A percentile compares a stretch with the other conserved stretches of the same genome.
Evolutionary conservation across 2,113 vertebrate genomes (phyloP).

Genomic region (Tiliqua scincoides): DNA sequence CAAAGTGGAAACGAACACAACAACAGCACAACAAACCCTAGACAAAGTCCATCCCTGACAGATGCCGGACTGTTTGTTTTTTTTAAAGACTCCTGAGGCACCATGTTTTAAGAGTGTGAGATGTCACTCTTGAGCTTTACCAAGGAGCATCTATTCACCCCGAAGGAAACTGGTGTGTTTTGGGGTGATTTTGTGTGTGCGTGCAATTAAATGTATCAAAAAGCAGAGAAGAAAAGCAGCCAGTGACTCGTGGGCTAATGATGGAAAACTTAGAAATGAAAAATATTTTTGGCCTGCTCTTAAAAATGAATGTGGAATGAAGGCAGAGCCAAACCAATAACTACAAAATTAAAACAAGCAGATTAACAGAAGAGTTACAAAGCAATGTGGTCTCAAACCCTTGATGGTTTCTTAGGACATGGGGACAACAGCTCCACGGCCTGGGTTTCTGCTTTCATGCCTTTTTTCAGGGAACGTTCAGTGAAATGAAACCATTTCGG

Average conservation of each 20-base stretch:
- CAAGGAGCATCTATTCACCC: neutral
- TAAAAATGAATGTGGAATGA: neutral
- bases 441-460: no score
- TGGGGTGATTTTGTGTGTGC: fast-evolving
- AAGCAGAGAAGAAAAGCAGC: neutral
- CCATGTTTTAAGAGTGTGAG: neutral
- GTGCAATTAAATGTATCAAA: neutral
- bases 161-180: no score
- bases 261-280: neutral
- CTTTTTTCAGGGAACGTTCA: neutral
- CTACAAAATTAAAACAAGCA: no score
- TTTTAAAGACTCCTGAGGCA: neutral
- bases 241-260: neutral
- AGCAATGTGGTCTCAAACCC: no score
- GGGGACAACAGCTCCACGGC: no score
- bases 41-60: neutral
- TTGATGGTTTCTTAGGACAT: no score
- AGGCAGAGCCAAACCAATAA: neutral
- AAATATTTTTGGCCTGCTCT: neutral
- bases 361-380: no score
- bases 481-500: neutral
- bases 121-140: slow-evolving; percentile 9
- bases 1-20: neutral
- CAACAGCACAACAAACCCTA: neutral
- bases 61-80: neutral